phyloP scores from a whole-genome alignment of 2,888 invertebrate species.

The Hymenopus coronatus region DNA sequence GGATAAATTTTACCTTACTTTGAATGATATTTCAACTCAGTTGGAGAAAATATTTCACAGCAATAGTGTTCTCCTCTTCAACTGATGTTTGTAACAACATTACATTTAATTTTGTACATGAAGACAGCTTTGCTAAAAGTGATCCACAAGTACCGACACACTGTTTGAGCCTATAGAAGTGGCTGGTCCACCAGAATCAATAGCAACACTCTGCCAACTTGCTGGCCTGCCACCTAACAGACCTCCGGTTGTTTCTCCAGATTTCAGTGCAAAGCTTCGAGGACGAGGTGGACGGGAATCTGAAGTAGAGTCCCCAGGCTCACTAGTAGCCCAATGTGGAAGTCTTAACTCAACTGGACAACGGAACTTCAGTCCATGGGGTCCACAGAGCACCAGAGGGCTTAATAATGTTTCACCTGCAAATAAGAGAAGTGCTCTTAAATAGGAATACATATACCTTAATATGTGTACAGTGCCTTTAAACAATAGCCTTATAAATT shows the following conservation, averaged over 20 bases:
- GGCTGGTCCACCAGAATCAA: conserved; percentile 80
- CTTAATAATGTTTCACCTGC: conserved; percentile 91
- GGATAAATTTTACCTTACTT: not conserved
- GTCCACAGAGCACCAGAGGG: conserved; percentile 95
- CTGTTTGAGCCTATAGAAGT: conserved; percentile 77
- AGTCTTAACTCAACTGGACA: conserved; percentile 87
- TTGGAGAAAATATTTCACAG: not conserved
- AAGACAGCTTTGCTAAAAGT: conserved; percentile 59
- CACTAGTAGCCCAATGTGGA: conserved; percentile 71
- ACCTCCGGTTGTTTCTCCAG: conserved; percentile 63
- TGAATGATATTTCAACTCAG: not conserved
- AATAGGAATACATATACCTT: too few relatives aligned
- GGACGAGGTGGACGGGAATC: conserved; percentile 41
- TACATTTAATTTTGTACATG: not conserved
- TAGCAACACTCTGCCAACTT: conserved; percentile 78
- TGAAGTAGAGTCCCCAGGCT: conserved; percentile 61
- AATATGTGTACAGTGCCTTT: too few relatives aligned
- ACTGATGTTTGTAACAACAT: too few relatives aligned
- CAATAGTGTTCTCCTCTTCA: not conserved
- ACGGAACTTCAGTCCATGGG: conserved; percentile 83
- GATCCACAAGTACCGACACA: conserved; percentile 88
- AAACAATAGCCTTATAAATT: too few relatives aligned
- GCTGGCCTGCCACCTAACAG: conserved; percentile 40
- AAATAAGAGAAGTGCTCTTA: conserved; percentile 32
- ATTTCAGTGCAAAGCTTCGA: conserved; percentile 72